Conservation (phyloP, 92 coral and sea anemone genomes). For the Actinostola sp. region DNA sequence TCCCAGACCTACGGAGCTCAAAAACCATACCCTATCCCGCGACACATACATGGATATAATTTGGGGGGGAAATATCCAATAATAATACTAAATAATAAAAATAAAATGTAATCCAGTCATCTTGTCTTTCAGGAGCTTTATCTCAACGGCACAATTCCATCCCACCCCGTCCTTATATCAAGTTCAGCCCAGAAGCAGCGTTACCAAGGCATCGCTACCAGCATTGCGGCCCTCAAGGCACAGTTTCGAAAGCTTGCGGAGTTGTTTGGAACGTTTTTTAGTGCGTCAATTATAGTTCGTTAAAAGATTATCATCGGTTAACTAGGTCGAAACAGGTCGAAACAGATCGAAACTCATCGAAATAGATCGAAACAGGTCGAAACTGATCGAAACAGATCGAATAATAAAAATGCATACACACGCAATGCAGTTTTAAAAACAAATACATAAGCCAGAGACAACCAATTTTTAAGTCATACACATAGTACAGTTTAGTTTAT, state of each 20-base stretch:
- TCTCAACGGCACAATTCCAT: constrained; percentile 49
- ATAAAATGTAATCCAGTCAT: too few species aligned
- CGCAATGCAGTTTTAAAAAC: too few species aligned
- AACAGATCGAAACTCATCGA: neutral
- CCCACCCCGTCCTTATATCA: constrained; percentile 13
- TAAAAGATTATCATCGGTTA: neutral
- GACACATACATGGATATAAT: too few species aligned
- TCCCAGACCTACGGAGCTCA: too few species aligned
- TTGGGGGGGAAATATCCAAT: too few species aligned
- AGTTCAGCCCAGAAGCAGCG: constrained; percentile 15
- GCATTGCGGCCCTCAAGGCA: constrained; percentile 51
- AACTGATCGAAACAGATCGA: too few species aligned
- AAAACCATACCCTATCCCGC: too few species aligned
- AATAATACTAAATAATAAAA: neutral
- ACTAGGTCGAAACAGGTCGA: neutral
- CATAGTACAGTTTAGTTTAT: too few species aligned
- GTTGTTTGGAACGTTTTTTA: constrained; percentile 23
- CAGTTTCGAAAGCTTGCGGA: constrained; percentile 58
- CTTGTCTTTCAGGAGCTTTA: constrained; percentile 34
- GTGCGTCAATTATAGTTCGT: constrained; percentile 22
- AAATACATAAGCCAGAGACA: too few species aligned
- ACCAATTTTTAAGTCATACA: too few species aligned
- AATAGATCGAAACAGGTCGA: neutral
- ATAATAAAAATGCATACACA: too few species aligned
- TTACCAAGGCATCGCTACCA: constrained; percentile 40